Evolutionary conservation across 2,113 vertebrate genomes (phyloP), one percentile per base, ranked within the genome.

Genomic region (Salvelinus sp.): DNA sequence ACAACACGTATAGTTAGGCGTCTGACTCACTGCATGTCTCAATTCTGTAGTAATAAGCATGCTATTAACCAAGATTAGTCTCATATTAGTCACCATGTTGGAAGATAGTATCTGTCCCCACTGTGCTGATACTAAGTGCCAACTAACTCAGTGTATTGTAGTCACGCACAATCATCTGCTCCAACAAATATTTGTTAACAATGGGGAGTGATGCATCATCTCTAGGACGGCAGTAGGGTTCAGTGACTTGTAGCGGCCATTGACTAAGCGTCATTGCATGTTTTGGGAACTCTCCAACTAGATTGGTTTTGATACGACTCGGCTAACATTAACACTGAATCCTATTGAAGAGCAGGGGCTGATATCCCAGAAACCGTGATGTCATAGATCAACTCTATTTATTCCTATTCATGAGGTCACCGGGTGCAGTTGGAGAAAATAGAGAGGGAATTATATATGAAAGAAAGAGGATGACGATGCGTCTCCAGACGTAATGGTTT

Each of bases 241-340:
- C 54, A 57, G 54, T 57, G 54, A 57, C 20, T 20, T 57, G 54
- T 18, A 6, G 18, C 54, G 13, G 18, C 14, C 1, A 2, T 20
- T 57, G 54, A 57, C 54, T 57, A 4, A 57, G 54, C 54, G 22
- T 25, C 63, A 76, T 89, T 88, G 83, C 80, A 9, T 48, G 60
- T 77, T 80, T 67, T 80, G 48, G 88, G 86, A 84, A 76, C 66
- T 85, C 79, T 86, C 70, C n/a, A 81, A 25, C 63, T 74, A 62
- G 1, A 50, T 33, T 75, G 13, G 47, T 38, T 54, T 65, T 33
- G 6, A 33, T 30, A 33, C 22, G 27, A 69, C 22, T 44, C 9
- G 38, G 7, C 38, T 33, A 44, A 44, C 38, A 44, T 44, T 2
- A 44, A 44, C 9, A 12, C 38, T 44, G 2, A 10, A 44, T 44